Evolutionary conservation across 1,140 invertebrate species (phyloP).

Genomic region (Chironomus striatipennis): DNA sequence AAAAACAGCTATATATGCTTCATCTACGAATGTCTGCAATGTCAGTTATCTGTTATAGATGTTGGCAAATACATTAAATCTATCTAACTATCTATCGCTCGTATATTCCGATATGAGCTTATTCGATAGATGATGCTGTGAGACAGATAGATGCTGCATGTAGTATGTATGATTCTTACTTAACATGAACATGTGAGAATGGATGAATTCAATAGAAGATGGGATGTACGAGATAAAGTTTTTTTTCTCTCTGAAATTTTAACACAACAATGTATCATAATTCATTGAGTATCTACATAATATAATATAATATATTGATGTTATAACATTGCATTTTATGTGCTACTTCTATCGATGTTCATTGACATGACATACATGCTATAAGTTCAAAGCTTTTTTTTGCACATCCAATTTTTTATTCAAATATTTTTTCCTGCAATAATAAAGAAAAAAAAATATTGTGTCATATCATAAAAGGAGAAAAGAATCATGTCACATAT

Average conservation of each 20-base stretch:
- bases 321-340: background rate
- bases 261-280: conserved; percentile 3
- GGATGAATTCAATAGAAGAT: no score
- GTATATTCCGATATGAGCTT: no score
- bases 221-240: background rate
- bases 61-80: conserved; percentile 8
- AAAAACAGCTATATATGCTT: background rate
- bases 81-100: background rate
- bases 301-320: background rate
- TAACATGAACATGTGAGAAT: no score
- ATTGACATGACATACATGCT: background rate
- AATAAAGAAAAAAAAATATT: background rate
- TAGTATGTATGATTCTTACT: no score
- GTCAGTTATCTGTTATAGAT: conserved; percentile 1
- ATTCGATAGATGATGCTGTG: no score
- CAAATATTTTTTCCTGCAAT: background rate
- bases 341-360: background rate
- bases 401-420: no score
- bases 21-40: background rate
- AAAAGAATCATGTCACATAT: background rate
- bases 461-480: background rate
- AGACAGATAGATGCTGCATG: no score
- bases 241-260: background rate
- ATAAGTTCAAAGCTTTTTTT: no score
- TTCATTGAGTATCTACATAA: background rate